phyloP scores from a whole-genome alignment of 2,888 invertebrate genomes.

The Stegophylla sp. region DNA sequence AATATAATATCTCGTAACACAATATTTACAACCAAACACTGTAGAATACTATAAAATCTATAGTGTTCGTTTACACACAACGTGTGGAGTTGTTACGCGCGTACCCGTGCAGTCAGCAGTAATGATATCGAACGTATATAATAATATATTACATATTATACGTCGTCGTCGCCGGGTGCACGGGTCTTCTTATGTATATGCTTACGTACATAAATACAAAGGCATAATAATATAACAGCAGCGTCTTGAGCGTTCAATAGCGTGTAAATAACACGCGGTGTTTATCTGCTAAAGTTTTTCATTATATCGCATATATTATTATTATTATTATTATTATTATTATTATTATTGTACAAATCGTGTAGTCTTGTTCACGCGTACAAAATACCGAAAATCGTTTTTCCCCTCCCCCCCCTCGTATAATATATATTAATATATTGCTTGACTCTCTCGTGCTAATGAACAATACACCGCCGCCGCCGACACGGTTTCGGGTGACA shows the following conservation, averaged over 20 bases:
- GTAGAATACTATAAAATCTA: too few species aligned
- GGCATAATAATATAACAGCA: background rate
- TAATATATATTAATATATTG: background rate
- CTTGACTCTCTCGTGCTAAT: background rate
- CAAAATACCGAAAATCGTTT: constrained; percentile 19
- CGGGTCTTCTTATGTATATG: background rate
- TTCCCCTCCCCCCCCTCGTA: too few species aligned
- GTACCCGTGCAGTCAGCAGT: background rate
- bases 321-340: background rate
- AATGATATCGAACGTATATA: background rate
- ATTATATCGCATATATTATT: background rate
- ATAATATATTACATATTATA: too few species aligned
- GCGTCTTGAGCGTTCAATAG: constrained; percentile 40
- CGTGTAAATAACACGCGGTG: constrained; percentile 34
- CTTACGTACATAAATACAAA: background rate
- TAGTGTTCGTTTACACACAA: too few species aligned
- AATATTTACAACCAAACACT: too few species aligned
- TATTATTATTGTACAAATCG: background rate
- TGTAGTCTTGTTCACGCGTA: background rate
- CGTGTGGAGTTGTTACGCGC: too few species aligned
- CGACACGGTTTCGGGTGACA: background rate
- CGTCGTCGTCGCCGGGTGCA: constrained; percentile 31
- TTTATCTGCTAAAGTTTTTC: constrained; percentile 38
- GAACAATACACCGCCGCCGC: background rate
- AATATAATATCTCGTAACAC: background rate